phyloP scores from a whole-genome alignment of 2,888 invertebrate genomes.

The Crioceris asparagi region DNA sequence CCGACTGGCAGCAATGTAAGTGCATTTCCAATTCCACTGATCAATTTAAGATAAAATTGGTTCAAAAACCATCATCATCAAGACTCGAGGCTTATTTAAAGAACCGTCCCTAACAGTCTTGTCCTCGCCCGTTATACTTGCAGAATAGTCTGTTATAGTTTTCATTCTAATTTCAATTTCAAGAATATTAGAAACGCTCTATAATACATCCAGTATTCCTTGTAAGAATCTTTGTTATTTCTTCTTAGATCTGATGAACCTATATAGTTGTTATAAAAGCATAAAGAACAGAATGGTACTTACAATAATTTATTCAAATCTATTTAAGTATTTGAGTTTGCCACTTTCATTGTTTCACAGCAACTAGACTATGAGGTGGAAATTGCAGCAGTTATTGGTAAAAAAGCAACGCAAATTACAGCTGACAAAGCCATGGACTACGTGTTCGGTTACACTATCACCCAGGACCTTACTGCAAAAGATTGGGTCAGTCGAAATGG shows the following conservation, averaged over 20 bases:
- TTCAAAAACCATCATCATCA: not conserved
- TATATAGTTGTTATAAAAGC: too few species aligned
- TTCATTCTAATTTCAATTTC: too few species aligned
- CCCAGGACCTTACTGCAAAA: constrained; percentile 74
- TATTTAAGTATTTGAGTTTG: not conserved
- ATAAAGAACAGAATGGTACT: too few species aligned
- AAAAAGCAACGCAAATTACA: constrained; percentile 53
- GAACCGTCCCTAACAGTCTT: too few species aligned
- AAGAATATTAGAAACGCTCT: too few species aligned
- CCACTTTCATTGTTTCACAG: constrained; percentile 36
- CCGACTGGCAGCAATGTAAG: constrained; percentile 50
- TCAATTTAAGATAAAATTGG: too few species aligned
- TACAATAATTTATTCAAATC: not conserved
- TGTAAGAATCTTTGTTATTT: too few species aligned
- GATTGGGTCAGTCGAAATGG: constrained; percentile 77
- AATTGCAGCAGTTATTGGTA: constrained; percentile 70
- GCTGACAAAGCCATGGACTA: constrained; percentile 56
- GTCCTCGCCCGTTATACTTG: too few species aligned
- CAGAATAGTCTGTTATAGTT: too few species aligned
- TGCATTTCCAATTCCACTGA: too few species aligned
- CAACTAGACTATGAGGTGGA: constrained; percentile 81
- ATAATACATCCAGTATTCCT: too few species aligned
- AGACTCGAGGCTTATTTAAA: not conserved
- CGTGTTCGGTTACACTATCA: constrained; percentile 72
- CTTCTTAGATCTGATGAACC: too few species aligned